Base-by-base conservation (phyloP, 92 coral and sea anemone species). In the Pocillopora meandrina region DNA sequence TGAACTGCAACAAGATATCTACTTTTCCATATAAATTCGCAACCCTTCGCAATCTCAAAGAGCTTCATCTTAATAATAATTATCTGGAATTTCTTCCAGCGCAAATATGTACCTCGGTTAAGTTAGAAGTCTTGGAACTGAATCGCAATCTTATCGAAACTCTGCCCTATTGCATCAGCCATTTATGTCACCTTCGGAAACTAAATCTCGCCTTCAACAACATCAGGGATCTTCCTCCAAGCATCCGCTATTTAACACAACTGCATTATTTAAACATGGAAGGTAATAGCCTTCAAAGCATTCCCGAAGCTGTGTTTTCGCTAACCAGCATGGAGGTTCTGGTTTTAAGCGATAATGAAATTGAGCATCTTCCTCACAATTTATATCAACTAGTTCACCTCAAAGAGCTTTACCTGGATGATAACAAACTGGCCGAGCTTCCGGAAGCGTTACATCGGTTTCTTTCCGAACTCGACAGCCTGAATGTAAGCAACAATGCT, bases 1-100 rank as follows among this genome's bases (percentile, higher is more conserved):
- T 94, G n/a, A 87, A 90, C 35, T 87, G 93, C 64, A 94, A 94
- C 83, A 87, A 87, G 61, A 90, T 94, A 58, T 84, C 92, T 0
- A 94, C 84, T 79, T 88, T 94, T 26, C 98, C 98, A 0, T 94
- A 92, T 75, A 85, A 86, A 78, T 87, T 94, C 52, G 85, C 92
- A 35, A 71, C 79, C 33, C 90, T 94, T 78, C 92, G 95, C 21
- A 77, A 84, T 34, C 76, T 94, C 35, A 92, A 87, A 65, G 95
- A 94, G 82, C 93, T 94, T 64, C 83, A 90, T 64, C 84, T 94
- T 57, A 49, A 92, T 76, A 90, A 94, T 82, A 91, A 92, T 84
- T 85, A 83, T 74, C 81, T 94, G 72, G 95, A 90, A 75, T 94
- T 90, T 77, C 83, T 94, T 7, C 98, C 98, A 2, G 98, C 98